phyloP scores from a whole-genome alignment of 2,797 vertebrate species.

The Acipenser oxyrinchus region DNA sequence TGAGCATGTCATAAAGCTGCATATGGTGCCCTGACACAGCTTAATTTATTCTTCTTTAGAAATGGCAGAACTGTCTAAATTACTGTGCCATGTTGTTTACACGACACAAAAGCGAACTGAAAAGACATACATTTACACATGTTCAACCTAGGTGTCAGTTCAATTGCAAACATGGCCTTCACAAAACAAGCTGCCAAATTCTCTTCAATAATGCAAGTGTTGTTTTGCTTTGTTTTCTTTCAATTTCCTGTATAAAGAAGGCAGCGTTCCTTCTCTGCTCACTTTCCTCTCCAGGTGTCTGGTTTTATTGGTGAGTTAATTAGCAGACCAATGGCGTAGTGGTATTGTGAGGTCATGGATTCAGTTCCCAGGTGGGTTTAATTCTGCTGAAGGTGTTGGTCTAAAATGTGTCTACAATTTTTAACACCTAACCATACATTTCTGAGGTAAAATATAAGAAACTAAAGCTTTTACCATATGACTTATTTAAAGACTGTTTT shows the following conservation, averaged over 20 bases:
- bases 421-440: too few relatives aligned
- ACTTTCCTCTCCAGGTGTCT: background rate
- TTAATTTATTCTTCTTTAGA: slow-evolving; percentile 1
- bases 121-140: slow-evolving; percentile 56
- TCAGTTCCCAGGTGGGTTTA: too few relatives aligned
- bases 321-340: too few relatives aligned
- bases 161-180: slow-evolving; percentile 36
- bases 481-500: too few relatives aligned
- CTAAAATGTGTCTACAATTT: too few relatives aligned
- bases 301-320: background rate
- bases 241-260: background rate
- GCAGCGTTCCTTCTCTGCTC: background rate
- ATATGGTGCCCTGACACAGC: slow-evolving; percentile 32
- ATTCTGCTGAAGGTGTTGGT: too few relatives aligned
- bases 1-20: slow-evolving; percentile 40
- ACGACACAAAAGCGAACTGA: slow-evolving; percentile 51
- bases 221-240: background rate
- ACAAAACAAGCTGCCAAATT: slow-evolving; percentile 15
- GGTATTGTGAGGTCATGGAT: too few relatives aligned
- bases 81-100: slow-evolving; percentile 37
- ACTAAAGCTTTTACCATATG: too few relatives aligned
- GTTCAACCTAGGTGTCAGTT: slow-evolving; percentile 50
- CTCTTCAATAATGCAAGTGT: background rate
- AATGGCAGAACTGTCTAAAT: slow-evolving; percentile 23
- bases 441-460: too few relatives aligned